phyloP scores from a whole-genome alignment of 2,113 vertebrate genomes.

The Oreochromis spilurus region DNA sequence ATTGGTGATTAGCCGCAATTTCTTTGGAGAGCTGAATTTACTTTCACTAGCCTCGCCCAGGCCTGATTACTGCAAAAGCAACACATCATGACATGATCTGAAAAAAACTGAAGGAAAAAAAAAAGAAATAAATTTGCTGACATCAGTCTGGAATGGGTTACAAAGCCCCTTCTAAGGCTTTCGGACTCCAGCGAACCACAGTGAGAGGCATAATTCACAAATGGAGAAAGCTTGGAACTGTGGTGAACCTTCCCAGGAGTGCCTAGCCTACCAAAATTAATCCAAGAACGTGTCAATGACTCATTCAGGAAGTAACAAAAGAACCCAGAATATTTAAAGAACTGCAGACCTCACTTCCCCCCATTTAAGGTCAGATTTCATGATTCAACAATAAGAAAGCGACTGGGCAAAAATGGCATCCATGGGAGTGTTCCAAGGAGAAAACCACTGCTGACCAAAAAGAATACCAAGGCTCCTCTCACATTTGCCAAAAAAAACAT shows the following conservation, averaged over 20 bases:
- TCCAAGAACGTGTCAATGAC: background rate
- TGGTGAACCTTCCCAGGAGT: background rate
- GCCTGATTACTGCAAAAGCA: background rate
- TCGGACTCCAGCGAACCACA: background rate
- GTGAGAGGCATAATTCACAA: background rate
- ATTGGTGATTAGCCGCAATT: background rate
- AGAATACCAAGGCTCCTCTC: background rate
- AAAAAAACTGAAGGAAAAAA: background rate
- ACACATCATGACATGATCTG: background rate
- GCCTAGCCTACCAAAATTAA: background rate
- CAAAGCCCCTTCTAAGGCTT: background rate
- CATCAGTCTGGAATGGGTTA: background rate
- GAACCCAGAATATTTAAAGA: background rate
- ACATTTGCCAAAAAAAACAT: background rate
- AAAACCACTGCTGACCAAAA: background rate
- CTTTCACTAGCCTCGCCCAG: background rate
- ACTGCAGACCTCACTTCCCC: background rate
- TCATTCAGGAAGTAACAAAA: background rate
- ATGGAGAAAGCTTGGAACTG: background rate
- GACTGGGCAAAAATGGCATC: background rate
- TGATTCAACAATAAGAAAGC: background rate
- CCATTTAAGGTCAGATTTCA: background rate
- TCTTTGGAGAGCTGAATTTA: background rate
- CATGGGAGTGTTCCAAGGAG: background rate
- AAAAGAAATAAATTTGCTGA: accelerated